phyloP scores from a whole-genome alignment of 2,797 vertebrate species.

The Sebastes cheni region DNA sequence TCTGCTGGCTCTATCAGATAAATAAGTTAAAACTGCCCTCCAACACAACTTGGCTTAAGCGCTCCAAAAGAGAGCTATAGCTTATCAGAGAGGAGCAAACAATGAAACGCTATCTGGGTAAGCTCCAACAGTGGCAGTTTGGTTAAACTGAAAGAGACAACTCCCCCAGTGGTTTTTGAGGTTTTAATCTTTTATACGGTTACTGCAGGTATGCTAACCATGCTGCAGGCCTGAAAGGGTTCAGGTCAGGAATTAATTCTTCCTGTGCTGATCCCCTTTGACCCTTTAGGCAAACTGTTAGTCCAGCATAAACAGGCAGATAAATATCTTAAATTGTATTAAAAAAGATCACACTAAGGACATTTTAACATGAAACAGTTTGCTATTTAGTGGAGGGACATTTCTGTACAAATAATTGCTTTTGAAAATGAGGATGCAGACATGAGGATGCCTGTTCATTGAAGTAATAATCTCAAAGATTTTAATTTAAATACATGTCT shows the following conservation, averaged over 20 bases:
- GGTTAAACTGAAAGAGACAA: slow-evolving; percentile 65
- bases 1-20: slow-evolving; percentile 76
- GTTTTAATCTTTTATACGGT: slow-evolving; percentile 74
- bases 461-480: too few relatives aligned
- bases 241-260: slow-evolving; percentile 48
- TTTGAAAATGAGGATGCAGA: neutral
- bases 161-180: slow-evolving; percentile 56
- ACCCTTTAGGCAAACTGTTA: slow-evolving; percentile 39
- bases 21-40: slow-evolving; percentile 76
- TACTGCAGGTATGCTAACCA: slow-evolving; percentile 58
- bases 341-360: neutral
- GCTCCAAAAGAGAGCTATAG: slow-evolving; percentile 54
- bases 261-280: slow-evolving; percentile 43
- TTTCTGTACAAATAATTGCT: neutral
- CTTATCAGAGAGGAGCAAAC: slow-evolving; percentile 67
- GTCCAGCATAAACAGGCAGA: slow-evolving; percentile 45
- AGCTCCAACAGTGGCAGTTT: slow-evolving; percentile 61
- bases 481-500: too few relatives aligned
- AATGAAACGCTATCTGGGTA: slow-evolving; percentile 68
- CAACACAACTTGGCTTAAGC: slow-evolving; percentile 73
- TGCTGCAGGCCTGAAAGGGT: slow-evolving; percentile 46
- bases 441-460: neutral
- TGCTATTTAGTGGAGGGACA: neutral
- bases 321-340: neutral
- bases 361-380: neutral